Percentiles rank a stretch among this genome's conserved stretches.
These are phyloP conservation scores for Asobara japonica DNA, from an alignment of 1,140 invertebrate genomes.

Conservation along the genomic window DNA sequence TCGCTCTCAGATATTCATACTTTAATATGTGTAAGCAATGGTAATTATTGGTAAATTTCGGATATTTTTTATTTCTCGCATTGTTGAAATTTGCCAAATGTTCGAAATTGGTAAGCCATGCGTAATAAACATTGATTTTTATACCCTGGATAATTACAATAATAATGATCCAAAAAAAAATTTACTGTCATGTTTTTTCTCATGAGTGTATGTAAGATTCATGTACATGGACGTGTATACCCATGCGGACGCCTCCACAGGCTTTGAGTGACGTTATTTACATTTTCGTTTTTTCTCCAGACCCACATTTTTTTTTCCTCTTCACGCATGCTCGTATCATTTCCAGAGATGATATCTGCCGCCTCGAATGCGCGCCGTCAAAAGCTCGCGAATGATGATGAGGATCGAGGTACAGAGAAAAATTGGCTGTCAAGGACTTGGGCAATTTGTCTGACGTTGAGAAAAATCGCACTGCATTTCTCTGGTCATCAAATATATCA, in stretches of 20 bases:
- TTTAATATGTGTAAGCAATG: too few species aligned
- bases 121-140: background rate
- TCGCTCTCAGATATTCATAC: too few species aligned
- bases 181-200: background rate
- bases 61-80: too few species aligned
- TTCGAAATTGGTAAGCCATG: too few species aligned
- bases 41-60: too few species aligned
- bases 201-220: background rate
- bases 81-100: too few species aligned
- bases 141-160: background rate
- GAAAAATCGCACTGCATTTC: background rate
- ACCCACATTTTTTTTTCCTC: background rate
- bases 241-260: background rate
- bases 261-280: background rate
- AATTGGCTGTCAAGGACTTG: background rate
- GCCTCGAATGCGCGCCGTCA: background rate
- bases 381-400: background rate
- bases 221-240: too few species aligned
- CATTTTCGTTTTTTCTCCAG: background rate
- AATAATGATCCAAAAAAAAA: background rate
- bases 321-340: background rate
- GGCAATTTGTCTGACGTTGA: conserved; percentile 1
- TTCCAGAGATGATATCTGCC: background rate
- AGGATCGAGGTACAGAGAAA: background rate
- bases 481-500: too few species aligned